These are phyloP conservation scores for Nerophis ophidion DNA, from an alignment of 2,113 vertebrate genomes.

Conservation along the genomic window DNA sequence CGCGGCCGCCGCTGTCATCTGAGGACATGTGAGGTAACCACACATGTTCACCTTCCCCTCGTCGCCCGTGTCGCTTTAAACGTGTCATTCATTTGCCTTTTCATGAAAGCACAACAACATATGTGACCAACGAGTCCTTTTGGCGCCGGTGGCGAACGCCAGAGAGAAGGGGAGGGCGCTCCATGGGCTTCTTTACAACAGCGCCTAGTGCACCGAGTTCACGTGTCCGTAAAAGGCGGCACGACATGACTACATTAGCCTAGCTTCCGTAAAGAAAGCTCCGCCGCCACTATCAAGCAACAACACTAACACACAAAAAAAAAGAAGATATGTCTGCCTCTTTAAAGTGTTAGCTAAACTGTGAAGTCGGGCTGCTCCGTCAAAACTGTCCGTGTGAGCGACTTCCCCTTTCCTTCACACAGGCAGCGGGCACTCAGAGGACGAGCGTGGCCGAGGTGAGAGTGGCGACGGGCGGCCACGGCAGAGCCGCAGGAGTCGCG, in stretches of 20 bases:
- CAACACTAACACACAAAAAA: neutral
- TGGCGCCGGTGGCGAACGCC: neutral
- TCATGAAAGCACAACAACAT: slow-evolving; percentile 1
- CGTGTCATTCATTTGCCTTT: slow-evolving; percentile 1
- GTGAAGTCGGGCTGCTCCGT: slow-evolving; percentile 71
- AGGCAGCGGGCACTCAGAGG: slow-evolving; percentile 53
- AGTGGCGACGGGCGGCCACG: slow-evolving; percentile 51
- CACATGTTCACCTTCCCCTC: slow-evolving; percentile 40
- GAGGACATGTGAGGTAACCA: slow-evolving; percentile 55
- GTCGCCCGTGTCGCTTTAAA: slow-evolving; percentile 4
- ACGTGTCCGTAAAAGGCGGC: slow-evolving; percentile 55
- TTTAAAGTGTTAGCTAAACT: slow-evolving; percentile 68
- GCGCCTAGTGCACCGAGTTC: slow-evolving; percentile 58
- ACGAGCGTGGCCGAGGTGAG: slow-evolving; percentile 47
- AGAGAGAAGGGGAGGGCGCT: neutral
- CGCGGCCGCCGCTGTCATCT: slow-evolving; percentile 41
- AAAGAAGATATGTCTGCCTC: slow-evolving; percentile 59
- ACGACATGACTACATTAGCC: slow-evolving; percentile 24
- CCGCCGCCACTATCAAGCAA: slow-evolving; percentile 19
- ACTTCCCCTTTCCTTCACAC: slow-evolving; percentile 75
- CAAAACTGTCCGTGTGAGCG: slow-evolving; percentile 65
- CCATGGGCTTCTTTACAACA: slow-evolving; percentile 52
- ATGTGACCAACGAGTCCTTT: neutral
- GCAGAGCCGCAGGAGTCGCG: slow-evolving; percentile 35
- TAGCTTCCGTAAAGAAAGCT: slow-evolving; percentile 20